Conservation (phyloP, 2,113 vertebrate genomes). For the Misgurnus mizolepis region DNA sequence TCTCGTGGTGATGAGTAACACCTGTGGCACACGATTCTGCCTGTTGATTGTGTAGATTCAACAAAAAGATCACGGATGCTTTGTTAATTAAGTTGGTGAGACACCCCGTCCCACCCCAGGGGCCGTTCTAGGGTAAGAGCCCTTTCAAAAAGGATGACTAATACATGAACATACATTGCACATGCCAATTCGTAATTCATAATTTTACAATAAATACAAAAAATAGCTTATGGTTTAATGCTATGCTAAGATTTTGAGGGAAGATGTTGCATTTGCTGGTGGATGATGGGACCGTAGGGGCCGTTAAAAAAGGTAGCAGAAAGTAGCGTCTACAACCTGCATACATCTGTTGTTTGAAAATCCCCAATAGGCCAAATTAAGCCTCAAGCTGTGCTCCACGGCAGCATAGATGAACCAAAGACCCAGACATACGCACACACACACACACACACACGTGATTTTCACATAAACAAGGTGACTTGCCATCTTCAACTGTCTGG, state of each 20-base stretch:
- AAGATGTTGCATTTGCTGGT: too few species aligned
- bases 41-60: slow-evolving; percentile 14
- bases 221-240: neutral
- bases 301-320: slow-evolving; percentile 51
- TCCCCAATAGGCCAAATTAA: slow-evolving; percentile 65
- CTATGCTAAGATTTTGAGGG: neutral
- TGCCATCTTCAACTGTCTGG: neutral
- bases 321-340: slow-evolving; percentile 57
- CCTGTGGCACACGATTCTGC: slow-evolving; percentile 9
- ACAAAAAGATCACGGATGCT: slow-evolving; percentile 22
- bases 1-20: neutral
- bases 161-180: slow-evolving; percentile 20
- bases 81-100: slow-evolving; percentile 33
- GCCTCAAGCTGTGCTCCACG: slow-evolving; percentile 53
- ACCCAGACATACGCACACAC: slow-evolving; percentile 30
- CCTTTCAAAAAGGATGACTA: slow-evolving; percentile 29
- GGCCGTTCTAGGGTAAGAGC: slow-evolving; percentile 27
- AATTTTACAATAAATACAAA: neutral
- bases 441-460: slow-evolving; percentile 26
- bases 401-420: slow-evolving; percentile 55
- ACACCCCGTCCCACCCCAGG: slow-evolving; percentile 36
- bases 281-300: slow-evolving; percentile 13
- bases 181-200: slow-evolving; percentile 5
- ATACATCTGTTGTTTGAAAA: slow-evolving; percentile 65
- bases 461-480: slow-evolving; percentile 20